These are phyloP conservation scores for Drosophila pachea DNA, from an alignment of 1,140 invertebrate species.

Conservation along the genomic window DNA sequence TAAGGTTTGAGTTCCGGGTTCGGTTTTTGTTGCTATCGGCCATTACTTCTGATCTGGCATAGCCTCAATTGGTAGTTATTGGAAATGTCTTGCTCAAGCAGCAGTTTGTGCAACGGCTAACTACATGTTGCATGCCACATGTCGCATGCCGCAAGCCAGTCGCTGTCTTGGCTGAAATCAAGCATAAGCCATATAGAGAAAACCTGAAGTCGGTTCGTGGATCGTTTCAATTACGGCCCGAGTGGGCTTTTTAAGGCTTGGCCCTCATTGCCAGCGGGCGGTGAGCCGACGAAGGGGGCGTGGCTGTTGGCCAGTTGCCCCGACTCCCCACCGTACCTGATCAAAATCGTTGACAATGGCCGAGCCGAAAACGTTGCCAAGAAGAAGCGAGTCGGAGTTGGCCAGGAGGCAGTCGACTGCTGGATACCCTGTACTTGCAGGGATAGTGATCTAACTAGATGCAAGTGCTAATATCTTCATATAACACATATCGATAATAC, in stretches of 20 bases:
- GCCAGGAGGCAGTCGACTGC: too few relatives aligned
- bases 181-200: constrained; percentile 32
- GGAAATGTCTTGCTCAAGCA: not conserved
- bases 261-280: not conserved
- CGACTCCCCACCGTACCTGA: too few relatives aligned
- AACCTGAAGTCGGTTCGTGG: constrained; percentile 22
- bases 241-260: constrained; percentile 31
- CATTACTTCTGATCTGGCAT: not conserved
- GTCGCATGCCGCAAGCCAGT: constrained; percentile 1
- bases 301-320: too few relatives aligned
- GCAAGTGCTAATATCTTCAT: too few relatives aligned
- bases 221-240: constrained; percentile 39
- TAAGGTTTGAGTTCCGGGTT: not conserved
- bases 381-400: too few relatives aligned
- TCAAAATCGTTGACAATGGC: too few relatives aligned
- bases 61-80: not conserved
- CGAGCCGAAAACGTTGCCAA: too few relatives aligned
- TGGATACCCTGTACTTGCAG: too few relatives aligned
- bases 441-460: too few relatives aligned
- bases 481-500: too few relatives aligned
- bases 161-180: not conserved
- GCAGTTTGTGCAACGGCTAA: constrained; percentile 7
- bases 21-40: not conserved
- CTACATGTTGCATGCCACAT: not conserved
- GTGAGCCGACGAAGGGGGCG: not conserved